Base-by-base conservation (phyloP, 1,140 invertebrate species). In the Drosophila pruinosa region DNA sequence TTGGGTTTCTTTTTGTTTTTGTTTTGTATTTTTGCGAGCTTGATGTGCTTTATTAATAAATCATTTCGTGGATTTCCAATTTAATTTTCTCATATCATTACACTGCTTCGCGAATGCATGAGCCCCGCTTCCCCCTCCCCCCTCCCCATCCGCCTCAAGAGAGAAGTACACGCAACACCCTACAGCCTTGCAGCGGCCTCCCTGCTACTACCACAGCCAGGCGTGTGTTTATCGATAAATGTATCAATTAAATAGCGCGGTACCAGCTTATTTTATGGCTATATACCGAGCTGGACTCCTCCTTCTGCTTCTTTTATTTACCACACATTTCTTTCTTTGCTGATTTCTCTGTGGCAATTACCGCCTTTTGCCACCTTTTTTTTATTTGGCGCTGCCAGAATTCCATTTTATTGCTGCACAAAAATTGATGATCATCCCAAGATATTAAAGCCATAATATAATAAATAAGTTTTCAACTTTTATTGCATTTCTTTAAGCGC, bases 11-110 rank as follows among this genome's bases (percentile, higher is more conserved):
- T 21, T 17, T n/a, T 14, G 12, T 19, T 17, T 34, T 19, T 36
- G 7, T 26, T 14, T 45, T 47, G 22, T 14, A 78, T 88, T 86
- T 81, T 81, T 68, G 8, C 26, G 21, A 75, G 83, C 78, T 86
- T 88, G 82, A 88, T 88, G 82, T 85, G 82, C 83, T 88, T 88
- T 88, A 88, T 88, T 88, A 88, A 88, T 88, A 88, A 88, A 88
- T 88, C 82, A 88, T 88, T 88, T 88, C 83, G 82, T 88, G 82
- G 82, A 89, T 88, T 86, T 86, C 81, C 81, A 86, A 86, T 86
- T 86, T 86, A 86, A 86, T 86, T 88, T 88, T 89, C 82, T 88
- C 83, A 88, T 88, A 89, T 89, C 82, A 88, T 88, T 88, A 88
- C 83, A 79, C 75, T 70, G 72, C 68, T 59, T 28, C 58, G 39